Evolutionary conservation across 1,140 invertebrate species (phyloP), one percentile per base, ranked within the genome.

Genomic region (Drosophila truncata): DNA sequence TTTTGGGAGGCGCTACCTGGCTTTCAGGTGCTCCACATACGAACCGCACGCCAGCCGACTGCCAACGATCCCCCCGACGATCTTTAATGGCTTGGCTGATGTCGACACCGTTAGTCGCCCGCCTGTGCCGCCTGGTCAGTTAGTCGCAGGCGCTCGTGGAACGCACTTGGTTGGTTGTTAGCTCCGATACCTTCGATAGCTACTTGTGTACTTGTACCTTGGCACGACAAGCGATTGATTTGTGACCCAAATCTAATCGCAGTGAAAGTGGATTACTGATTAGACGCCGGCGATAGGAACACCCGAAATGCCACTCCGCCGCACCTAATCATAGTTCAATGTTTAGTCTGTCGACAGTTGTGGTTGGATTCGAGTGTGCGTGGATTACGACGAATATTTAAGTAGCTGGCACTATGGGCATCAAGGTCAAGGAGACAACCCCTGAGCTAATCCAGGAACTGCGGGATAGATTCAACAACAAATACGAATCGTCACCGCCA

Each of bases 401-500:
- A 60, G 16, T 54, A 60, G 31, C 49, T 31, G 58, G 8, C 64
- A 61, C 33, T 16, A 90, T 90, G 85, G 78, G 75, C 35, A 60
- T 80, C 41, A 92, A 90, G 72, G 78, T 78, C 23, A 78, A 74
- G 60, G 74, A 75, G 83, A 91, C 93, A n/a, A 93, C 91, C 13
- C 31, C 74, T 4, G 80, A 93, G 50, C 92, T 93, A 54, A 93
- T 95, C 62, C 75, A 83, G 39, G 94, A 94, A 50, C 81, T 95
- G 29, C 93, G 94, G 18, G 93, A 93, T 14, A 94, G 90, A 59
- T 95, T 95, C 72, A 93, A 94, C 25, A 93, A 93, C 52, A 94
- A 94, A 80, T 84, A 94, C 18, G 91, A 93, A 35, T 92, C 94
- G 13, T 93, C 94, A 52, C 88, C 88, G 29, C 91, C 91, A 5